phyloP scores from a whole-genome alignment of 2,888 invertebrate genomes.

The Cremastobaeus sp. region DNA sequence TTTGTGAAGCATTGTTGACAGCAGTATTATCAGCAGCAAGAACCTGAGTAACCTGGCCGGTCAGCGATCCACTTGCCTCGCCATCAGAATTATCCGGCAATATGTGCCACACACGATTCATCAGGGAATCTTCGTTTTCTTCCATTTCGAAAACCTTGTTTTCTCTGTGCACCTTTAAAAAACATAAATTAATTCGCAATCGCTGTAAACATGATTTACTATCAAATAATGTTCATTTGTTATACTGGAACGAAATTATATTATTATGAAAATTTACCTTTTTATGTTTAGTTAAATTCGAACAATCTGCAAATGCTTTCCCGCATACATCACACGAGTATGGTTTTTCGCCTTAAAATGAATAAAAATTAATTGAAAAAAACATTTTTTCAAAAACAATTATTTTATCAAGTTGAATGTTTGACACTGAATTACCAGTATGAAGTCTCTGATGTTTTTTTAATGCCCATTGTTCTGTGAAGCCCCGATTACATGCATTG shows the following conservation, averaged over 20 bases:
- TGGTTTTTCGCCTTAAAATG: slow-evolving; percentile 81
- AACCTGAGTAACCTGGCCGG: slow-evolving; percentile 72
- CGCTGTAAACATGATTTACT: background rate
- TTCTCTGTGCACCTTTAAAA: slow-evolving; percentile 72
- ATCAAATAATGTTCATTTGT: background rate
- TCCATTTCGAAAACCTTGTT: slow-evolving; percentile 66
- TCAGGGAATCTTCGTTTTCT: slow-evolving; percentile 64
- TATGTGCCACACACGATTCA: slow-evolving; percentile 74
- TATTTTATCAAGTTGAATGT: background rate
- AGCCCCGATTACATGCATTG: slow-evolving; percentile 80
- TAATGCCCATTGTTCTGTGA: slow-evolving; percentile 83
- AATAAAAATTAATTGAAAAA: background rate
- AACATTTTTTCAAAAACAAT: slow-evolving; percentile 19
- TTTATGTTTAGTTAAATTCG: slow-evolving; percentile 86
- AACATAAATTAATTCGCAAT: background rate
- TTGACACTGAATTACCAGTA: slow-evolving; percentile 76
- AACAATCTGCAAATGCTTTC: slow-evolving; percentile 87
- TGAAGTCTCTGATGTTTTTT: slow-evolving; percentile 83
- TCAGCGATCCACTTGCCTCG: slow-evolving; percentile 65
- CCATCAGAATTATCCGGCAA: slow-evolving; percentile 68
- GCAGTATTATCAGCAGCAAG: slow-evolving; percentile 70
- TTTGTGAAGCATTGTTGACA: slow-evolving; percentile 73
- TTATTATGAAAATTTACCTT: slow-evolving; percentile 79
- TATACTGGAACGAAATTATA: too few relatives aligned
- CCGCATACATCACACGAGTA: slow-evolving; percentile 85